Percentiles rank a stretch among this genome's conserved stretches.
phyloP scores from a whole-genome alignment of 2,797 vertebrate genomes.

The Mycteria americana region DNA sequence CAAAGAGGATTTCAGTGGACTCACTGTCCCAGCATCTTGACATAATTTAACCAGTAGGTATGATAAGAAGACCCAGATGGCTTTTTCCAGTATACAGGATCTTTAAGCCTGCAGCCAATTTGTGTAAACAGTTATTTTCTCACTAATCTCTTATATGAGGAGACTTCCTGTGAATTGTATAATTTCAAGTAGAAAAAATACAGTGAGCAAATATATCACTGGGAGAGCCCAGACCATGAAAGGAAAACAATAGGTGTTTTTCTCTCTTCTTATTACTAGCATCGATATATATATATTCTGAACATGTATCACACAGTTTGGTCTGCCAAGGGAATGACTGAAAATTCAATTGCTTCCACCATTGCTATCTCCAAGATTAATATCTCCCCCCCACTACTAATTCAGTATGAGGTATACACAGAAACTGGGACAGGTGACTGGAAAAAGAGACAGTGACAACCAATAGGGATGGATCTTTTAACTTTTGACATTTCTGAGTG shows the following conservation, averaged over 20 bases:
- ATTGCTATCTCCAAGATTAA: neutral
- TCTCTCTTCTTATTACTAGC: too few species aligned
- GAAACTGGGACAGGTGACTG: neutral
- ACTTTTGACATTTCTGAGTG: neutral
- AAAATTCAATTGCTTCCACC: neutral
- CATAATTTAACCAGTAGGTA: neutral
- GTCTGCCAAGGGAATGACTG: neutral
- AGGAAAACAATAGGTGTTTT: neutral
- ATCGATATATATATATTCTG: neutral
- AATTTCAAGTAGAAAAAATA: neutral
- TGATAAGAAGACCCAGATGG: neutral
- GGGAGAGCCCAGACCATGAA: neutral
- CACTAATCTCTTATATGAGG: neutral
- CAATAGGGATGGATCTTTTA: neutral
- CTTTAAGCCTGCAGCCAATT: neutral
- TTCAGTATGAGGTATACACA: neutral
- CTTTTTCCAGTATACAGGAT: neutral
- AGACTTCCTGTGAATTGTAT: neutral
- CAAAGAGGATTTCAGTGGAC: neutral
- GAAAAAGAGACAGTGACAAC: neutral
- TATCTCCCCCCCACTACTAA: neutral
- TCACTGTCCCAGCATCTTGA: neutral
- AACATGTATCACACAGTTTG: neutral
- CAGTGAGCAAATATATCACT: neutral
- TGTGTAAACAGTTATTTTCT: neutral